Percentiles rank a stretch among this genome's conserved stretches.
Conservation (phyloP, 2,888 invertebrate genomes). For the Ctena decussata region DNA sequence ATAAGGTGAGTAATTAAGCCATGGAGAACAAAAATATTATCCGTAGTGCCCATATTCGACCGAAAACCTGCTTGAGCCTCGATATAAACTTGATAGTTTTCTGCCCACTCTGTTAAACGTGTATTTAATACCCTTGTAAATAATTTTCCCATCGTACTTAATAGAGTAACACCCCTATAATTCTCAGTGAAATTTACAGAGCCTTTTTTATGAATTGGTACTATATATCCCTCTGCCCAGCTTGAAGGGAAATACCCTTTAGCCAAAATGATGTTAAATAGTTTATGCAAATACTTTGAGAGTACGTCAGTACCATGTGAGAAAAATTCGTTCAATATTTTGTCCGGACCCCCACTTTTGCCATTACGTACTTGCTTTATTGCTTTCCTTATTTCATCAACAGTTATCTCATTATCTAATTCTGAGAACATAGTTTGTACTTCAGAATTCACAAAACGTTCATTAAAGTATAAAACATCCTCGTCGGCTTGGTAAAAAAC, state of each 20-base stretch:
- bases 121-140: neutral
- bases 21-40: too few species aligned
- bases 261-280: neutral
- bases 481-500: too few species aligned
- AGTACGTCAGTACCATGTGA: neutral
- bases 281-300: neutral
- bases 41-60: too few species aligned
- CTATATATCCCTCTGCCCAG: neutral
- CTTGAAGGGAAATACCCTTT: neutral
- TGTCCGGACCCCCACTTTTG: neutral
- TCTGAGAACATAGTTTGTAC: neutral
- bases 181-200: neutral
- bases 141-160: neutral
- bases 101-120: neutral
- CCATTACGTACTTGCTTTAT: neutral
- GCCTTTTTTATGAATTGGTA: neutral
- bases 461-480: neutral
- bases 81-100: neutral
- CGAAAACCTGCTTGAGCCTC: too few species aligned
- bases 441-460: neutral
- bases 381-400: neutral
- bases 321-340: neutral
- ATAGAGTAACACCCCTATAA: neutral
- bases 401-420: too few species aligned
- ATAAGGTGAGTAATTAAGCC: too few species aligned